A percentile compares a stretch with the other conserved stretches of the same genome.
These are phyloP conservation scores for Aradophagus sp. DNA, from an alignment of 1,140 invertebrate genomes.

Conservation along the genomic window DNA sequence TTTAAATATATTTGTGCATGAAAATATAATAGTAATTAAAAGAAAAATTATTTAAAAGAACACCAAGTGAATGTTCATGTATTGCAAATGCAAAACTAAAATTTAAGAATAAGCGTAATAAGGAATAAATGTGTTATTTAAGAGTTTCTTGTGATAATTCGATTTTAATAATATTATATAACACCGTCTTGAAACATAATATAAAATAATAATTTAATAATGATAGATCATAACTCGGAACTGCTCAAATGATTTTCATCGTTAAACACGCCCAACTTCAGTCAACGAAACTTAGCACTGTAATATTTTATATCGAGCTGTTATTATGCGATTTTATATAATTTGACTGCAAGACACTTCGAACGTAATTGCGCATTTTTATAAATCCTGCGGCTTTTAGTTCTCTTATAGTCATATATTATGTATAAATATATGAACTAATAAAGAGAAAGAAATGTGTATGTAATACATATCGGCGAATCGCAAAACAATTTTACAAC, in stretches of 20 bases:
- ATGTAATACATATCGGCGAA: conserved; percentile 46
- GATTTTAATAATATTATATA: not conserved
- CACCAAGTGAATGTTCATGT: no score
- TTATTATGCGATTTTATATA: no score
- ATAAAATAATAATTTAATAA: no score
- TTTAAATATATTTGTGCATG: no score
- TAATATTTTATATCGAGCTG: no score
- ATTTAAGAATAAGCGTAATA: no score
- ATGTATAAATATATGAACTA: conserved; percentile 34
- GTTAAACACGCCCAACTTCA: conserved; percentile 20
- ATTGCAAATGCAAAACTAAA: no score
- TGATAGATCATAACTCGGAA: no score
- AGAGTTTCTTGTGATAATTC: no score
- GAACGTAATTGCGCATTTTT: conserved; percentile 42
- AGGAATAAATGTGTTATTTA: no score
- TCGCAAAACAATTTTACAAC: conserved; percentile 42
- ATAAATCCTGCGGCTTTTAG: conserved; percentile 22
- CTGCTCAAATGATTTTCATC: conserved; percentile 19
- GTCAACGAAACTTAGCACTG: conserved; percentile 15
- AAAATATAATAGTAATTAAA: no score
- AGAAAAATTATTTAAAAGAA: no score
- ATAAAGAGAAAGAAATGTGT: conserved; percentile 12
- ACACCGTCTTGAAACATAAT: not conserved
- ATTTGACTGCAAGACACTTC: conserved; percentile 22
- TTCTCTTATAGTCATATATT: conserved; percentile 34